These are phyloP conservation scores for Lasaia peninsularis DNA, from an alignment of 1,140 invertebrate species.

Conservation along the genomic window DNA sequence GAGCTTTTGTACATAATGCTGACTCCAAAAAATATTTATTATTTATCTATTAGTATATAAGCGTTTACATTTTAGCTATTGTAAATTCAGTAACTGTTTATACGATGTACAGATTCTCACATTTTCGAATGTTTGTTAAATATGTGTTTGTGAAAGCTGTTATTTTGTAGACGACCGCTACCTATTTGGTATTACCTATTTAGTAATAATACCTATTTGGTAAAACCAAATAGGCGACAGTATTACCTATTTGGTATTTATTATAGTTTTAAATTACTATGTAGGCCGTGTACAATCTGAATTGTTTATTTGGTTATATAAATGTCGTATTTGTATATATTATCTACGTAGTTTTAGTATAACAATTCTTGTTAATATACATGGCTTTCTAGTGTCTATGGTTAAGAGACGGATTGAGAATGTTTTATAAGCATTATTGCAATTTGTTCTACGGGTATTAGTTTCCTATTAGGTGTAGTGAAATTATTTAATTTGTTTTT, in stretches of 20 bases:
- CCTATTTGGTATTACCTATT: constrained; percentile 1
- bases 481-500: constrained; percentile 63
- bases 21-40: constrained; percentile 71
- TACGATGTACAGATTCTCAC: constrained; percentile 45
- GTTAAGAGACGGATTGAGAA: constrained; percentile 19
- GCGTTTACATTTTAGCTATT: constrained; percentile 42
- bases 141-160: constrained; percentile 5
- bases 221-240: no score
- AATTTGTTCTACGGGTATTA: constrained; percentile 76
- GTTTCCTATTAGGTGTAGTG: constrained; percentile 73
- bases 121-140: constrained; percentile 5
- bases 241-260: constrained; percentile 6
- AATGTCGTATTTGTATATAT: constrained; percentile 12
- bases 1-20: constrained; percentile 71
- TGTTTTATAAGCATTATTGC: constrained; percentile 42
- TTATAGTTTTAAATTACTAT: neutral
- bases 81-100: constrained; percentile 44
- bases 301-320: constrained; percentile 6
- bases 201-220: constrained; percentile 1
- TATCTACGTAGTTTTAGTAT: constrained; percentile 29
- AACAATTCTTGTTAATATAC: constrained; percentile 21
- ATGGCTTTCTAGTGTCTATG: constrained; percentile 28
- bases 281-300: constrained; percentile 14
- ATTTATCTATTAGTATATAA: constrained; percentile 65
- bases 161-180: neutral